Percentiles rank a stretch among this genome's conserved stretches.
Evolutionary conservation across 2,888 invertebrate species (phyloP).

Genomic region (Nemapogon koenigi): DNA sequence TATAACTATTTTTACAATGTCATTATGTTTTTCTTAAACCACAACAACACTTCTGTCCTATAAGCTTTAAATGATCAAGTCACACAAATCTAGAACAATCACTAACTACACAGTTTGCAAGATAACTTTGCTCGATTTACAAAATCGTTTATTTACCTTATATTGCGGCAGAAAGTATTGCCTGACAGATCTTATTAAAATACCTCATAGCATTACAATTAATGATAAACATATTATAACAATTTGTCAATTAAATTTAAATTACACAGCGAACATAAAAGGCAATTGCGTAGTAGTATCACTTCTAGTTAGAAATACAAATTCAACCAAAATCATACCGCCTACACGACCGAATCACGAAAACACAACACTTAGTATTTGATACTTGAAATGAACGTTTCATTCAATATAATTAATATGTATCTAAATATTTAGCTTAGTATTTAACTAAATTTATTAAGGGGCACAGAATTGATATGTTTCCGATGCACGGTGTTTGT

Average conservation of each 20-base stretch:
- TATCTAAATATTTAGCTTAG: constrained; percentile 53
- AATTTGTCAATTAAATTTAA: too few relatives aligned
- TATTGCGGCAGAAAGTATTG: too few relatives aligned
- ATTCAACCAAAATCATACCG: too few relatives aligned
- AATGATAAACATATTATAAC: too few relatives aligned
- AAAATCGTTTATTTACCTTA: too few relatives aligned
- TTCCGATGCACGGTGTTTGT: constrained; percentile 76
- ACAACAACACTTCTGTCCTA: constrained; percentile 63
- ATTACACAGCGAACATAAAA: too few relatives aligned
- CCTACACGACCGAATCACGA: constrained; percentile 24
- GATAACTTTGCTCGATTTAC: constrained; percentile 60
- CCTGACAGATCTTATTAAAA: too few relatives aligned
- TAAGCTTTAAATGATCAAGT: constrained; percentile 62
- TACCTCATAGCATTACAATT: too few relatives aligned
- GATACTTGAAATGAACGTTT: constrained; percentile 58
- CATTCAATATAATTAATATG: constrained; percentile 54
- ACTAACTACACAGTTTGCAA: constrained; percentile 61
- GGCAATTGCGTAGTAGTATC: too few relatives aligned
- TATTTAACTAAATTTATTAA: constrained; percentile 67
- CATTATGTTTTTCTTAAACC: constrained; percentile 60
- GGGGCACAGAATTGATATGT: constrained; percentile 84
- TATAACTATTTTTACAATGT: constrained; percentile 65
- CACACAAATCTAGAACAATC: constrained; percentile 65
- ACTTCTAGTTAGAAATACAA: too few relatives aligned
- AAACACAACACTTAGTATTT: constrained; percentile 58